Percentiles rank a stretch among this genome's conserved stretches.
Conservation (phyloP, 2,113 vertebrate genomes). For the Thinocorus orbignyianus region DNA sequence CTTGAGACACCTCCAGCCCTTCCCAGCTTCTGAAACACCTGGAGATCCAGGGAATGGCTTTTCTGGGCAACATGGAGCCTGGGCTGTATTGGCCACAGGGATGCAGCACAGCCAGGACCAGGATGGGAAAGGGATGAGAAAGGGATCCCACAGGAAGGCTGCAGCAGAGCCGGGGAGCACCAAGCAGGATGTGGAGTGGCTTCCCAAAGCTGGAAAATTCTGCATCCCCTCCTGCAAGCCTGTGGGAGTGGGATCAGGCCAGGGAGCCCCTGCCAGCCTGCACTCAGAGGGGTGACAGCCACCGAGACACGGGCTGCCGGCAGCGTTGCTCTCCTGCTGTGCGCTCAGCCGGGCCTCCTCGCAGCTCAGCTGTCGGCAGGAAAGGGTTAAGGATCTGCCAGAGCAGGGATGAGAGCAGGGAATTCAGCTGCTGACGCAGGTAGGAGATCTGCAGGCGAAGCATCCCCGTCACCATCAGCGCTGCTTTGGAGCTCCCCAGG, state of each 20-base stretch:
- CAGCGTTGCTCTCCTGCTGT: neutral
- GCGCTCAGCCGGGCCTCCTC: neutral
- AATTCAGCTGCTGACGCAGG: constrained; percentile 62
- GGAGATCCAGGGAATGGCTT: neutral
- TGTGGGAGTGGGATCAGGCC: neutral
- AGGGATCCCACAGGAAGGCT: accelerated
- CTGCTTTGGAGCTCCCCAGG: neutral
- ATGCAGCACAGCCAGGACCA: neutral
- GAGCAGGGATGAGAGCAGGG: neutral
- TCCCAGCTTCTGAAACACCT: neutral
- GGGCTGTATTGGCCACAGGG: neutral
- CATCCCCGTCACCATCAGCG: neutral
- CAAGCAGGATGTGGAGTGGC: neutral
- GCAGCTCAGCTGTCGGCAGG: neutral
- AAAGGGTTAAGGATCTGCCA: constrained; percentile 48
- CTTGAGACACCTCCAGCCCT: too few relatives aligned
- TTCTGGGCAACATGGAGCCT: accelerated
- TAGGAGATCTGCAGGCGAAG: constrained; percentile 28
- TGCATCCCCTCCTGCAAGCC: accelerated
- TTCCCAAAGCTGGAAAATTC: neutral
- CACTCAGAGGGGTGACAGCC: neutral
- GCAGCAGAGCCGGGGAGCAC: neutral
- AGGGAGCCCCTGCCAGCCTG: accelerated
- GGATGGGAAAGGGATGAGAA: neutral
- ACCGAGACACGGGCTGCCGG: accelerated